Evolutionary conservation across 2,797 vertebrate genomes (phyloP).

Genomic region (Loris lydekkerianus): DNA sequence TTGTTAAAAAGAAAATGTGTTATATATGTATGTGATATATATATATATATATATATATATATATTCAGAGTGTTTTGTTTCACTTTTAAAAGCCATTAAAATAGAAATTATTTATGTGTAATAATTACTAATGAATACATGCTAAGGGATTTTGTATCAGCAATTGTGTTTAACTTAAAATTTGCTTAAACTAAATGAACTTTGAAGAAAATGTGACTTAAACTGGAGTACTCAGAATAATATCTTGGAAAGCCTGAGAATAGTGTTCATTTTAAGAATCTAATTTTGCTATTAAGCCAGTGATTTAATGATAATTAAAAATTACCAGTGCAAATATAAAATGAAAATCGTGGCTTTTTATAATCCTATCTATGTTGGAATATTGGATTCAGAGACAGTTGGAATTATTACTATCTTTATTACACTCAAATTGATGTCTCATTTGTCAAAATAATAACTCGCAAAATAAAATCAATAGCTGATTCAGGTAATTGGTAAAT

Average conservation of each 20-base stretch:
- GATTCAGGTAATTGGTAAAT: neutral
- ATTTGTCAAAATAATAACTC: neutral
- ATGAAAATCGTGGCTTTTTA: neutral
- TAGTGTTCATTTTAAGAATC: neutral
- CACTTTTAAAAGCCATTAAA: neutral
- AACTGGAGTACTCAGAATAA: neutral
- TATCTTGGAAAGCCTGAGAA: neutral
- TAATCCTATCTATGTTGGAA: neutral
- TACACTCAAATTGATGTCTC: neutral
- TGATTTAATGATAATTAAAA: neutral
- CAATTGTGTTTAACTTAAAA: neutral
- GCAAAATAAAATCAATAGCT: neutral
- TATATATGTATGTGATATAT: neutral
- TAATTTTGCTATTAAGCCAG: neutral
- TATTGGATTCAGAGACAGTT: neutral
- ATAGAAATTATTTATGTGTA: constrained; percentile 1
- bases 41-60: too few relatives aligned
- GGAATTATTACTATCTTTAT: neutral
- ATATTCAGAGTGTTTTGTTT: too few relatives aligned
- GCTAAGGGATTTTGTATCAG: neutral
- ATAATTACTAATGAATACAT: neutral
- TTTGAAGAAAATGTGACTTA: neutral
- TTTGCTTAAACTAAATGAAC: neutral
- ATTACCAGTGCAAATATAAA: neutral
- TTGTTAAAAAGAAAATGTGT: neutral